These are phyloP conservation scores for Arrhopalites spinosus DNA, from an alignment of 2,888 invertebrate genomes.

Conservation along the genomic window DNA sequence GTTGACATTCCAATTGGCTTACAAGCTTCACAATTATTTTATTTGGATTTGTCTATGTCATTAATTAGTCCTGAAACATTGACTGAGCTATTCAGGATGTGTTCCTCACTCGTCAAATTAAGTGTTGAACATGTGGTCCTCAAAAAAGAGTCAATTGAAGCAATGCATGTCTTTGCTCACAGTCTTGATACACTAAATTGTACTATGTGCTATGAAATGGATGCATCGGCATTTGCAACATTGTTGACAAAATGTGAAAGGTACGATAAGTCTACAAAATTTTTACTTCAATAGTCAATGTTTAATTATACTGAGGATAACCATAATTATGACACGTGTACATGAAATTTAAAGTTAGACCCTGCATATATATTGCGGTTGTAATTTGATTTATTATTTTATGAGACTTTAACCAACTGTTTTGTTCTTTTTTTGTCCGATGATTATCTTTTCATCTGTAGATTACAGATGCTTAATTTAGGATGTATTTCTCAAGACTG, in stretches of 20 bases:
- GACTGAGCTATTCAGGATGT: constrained; percentile 68
- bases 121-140: constrained; percentile 80
- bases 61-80: constrained; percentile 64
- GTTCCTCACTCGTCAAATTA: constrained; percentile 75
- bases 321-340: too few species aligned
- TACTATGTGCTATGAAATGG: constrained; percentile 78
- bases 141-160: constrained; percentile 68
- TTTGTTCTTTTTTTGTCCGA: neutral
- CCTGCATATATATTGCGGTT: too few species aligned
- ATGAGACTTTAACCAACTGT: neutral
- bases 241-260: constrained; percentile 68
- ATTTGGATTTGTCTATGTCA: constrained; percentile 84
- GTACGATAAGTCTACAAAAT: constrained; percentile 59
- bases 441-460: constrained; percentile 58
- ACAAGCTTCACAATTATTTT: constrained; percentile 66
- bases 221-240: constrained; percentile 67
- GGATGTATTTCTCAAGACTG: constrained; percentile 67
- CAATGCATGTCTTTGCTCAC: constrained; percentile 70
- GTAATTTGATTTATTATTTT: too few species aligned
- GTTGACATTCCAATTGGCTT: constrained; percentile 36
- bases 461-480: constrained; percentile 74
- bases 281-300: neutral
- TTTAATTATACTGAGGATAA: neutral
- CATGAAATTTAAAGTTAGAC: too few species aligned
- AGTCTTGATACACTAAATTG: constrained; percentile 78